Percentiles rank a stretch among this genome's conserved stretches.
These are phyloP conservation scores for Pimpla rufipes DNA, from an alignment of 2,888 invertebrate species.

Conservation along the genomic window DNA sequence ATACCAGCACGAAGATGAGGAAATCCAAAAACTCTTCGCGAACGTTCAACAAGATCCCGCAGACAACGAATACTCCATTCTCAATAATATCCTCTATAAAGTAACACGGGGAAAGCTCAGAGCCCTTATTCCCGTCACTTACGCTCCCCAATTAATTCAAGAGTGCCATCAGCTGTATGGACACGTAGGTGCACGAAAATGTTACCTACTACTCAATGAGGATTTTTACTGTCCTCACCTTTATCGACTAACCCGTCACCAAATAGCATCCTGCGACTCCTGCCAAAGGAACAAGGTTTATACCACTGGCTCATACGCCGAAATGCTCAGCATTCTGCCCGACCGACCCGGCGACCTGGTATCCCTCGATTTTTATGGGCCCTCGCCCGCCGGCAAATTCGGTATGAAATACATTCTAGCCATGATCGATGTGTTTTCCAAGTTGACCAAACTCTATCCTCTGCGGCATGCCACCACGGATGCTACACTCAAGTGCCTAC, in stretches of 20 bases:
- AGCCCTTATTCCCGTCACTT: too few species aligned
- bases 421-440: not conserved
- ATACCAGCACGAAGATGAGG: too few species aligned
- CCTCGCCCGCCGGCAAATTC: not conserved
- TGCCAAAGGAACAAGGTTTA: constrained; percentile 3
- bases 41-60: too few species aligned
- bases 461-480: not conserved
- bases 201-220: not conserved
- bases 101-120: too few species aligned
- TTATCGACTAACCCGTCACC: not conserved
- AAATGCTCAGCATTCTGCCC: not conserved
- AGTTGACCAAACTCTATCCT: not conserved
- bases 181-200: not conserved
- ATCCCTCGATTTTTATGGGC: not conserved
- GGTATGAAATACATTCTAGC: not conserved
- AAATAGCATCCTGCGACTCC: not conserved
- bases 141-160: too few species aligned
- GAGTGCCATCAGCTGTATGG: not conserved
- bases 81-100: too few species aligned
- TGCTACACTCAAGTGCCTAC: too few species aligned
- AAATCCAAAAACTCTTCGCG: too few species aligned
- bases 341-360: not conserved
- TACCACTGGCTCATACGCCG: not conserved
- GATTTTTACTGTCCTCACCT: not conserved
- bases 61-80: too few species aligned